A percentile compares a stretch with the other conserved stretches of the same genome.
Evolutionary conservation across 2,113 vertebrate species (phyloP).

Genomic region (Sus scrofa): T2T-Sscrofa CM000812.6:222130501-222131000

Average conservation of each 20-base stretch:
- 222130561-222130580: background rate
- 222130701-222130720: background rate
- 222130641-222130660: background rate
- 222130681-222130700: background rate
- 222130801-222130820: background rate
- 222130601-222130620: background rate
- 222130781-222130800: background rate
- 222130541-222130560: background rate
- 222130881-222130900: background rate
- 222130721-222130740: background rate
- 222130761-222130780: background rate
- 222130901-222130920: too few relatives aligned
- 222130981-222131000: too few relatives aligned
- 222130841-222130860: background rate
- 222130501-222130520: background rate
- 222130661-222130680: background rate
- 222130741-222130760: background rate
- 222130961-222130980: too few relatives aligned
- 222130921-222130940: too few relatives aligned
- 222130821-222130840: background rate
- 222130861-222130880: background rate
- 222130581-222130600: background rate
- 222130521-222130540: background rate
- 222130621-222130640: background rate
- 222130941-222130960: too few relatives aligned